phyloP scores from a whole-genome alignment of 2,113 vertebrate species.

The Alexandromys fortis region DNA sequence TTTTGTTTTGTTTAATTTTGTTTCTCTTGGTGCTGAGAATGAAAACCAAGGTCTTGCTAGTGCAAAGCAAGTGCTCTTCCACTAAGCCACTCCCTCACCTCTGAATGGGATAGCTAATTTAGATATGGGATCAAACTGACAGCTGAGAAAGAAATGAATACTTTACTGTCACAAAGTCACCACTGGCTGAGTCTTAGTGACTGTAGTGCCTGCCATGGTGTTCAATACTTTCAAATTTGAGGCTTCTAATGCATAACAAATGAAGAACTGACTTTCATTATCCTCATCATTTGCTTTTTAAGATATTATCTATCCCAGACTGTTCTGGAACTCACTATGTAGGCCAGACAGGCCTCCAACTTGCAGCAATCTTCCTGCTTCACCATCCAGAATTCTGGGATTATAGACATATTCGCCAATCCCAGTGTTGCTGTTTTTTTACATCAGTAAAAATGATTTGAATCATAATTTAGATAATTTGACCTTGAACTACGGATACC shows the following conservation, averaged over 20 bases:
- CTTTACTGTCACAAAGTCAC: background rate
- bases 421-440: background rate
- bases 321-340: background rate
- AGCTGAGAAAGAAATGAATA: background rate
- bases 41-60: background rate
- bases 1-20: background rate
- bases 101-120: background rate
- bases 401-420: background rate
- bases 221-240: background rate
- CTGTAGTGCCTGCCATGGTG: background rate
- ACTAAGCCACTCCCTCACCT: background rate
- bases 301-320: background rate
- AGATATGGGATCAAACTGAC: background rate
- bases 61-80: background rate
- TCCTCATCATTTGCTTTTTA: background rate
- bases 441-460: background rate
- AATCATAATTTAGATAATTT: background rate
- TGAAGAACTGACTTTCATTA: background rate
- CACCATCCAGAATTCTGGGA: background rate
- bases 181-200: background rate
- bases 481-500: background rate
- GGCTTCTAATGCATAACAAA: conserved; percentile 5
- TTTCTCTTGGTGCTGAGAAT: background rate
- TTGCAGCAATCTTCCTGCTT: background rate
- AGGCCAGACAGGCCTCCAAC: background rate